These are phyloP conservation scores for Amphimallon solstitiale DNA, from an alignment of 2,888 invertebrate genomes.

Conservation along the genomic window DNA sequence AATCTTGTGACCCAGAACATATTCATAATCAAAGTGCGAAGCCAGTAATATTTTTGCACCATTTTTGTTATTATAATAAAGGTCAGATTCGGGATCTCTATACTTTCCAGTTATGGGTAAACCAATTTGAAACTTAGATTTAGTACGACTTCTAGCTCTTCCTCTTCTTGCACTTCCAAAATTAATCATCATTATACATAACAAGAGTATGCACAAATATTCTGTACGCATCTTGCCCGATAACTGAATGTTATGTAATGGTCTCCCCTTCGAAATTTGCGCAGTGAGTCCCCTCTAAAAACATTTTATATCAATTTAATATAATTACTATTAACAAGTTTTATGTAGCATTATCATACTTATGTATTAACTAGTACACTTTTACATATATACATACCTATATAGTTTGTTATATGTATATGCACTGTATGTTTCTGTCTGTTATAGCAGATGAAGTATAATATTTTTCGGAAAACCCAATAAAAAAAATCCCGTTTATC, in stretches of 20 bases:
- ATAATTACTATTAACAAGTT: constrained; percentile 8
- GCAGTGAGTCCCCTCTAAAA: not conserved
- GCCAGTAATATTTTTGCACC: constrained; percentile 90
- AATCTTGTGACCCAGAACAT: constrained; percentile 93
- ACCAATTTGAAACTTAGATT: constrained; percentile 86
- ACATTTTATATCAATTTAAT: constrained; percentile 22
- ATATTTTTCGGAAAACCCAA: too few relatives aligned
- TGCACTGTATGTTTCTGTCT: too few relatives aligned
- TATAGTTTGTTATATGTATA: too few relatives aligned
- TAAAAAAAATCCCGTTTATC: too few relatives aligned
- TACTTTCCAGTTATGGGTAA: constrained; percentile 90
- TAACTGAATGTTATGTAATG: not conserved
- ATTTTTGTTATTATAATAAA: constrained; percentile 89
- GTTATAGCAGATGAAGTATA: too few relatives aligned
- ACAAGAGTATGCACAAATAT: constrained; percentile 36
- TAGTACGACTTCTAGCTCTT: constrained; percentile 76
- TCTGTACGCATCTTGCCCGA: constrained; percentile 23
- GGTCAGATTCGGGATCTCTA: constrained; percentile 88
- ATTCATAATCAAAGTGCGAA: constrained; percentile 94
- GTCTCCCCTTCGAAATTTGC: not conserved
- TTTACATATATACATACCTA: too few relatives aligned
- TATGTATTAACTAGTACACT: too few relatives aligned
- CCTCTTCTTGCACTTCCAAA: constrained; percentile 70
- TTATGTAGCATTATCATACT: too few relatives aligned
- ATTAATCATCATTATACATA: constrained; percentile 32